phyloP scores from a whole-genome alignment of 2,797 vertebrate genomes.

The Spheniscus humboldti region DNA sequence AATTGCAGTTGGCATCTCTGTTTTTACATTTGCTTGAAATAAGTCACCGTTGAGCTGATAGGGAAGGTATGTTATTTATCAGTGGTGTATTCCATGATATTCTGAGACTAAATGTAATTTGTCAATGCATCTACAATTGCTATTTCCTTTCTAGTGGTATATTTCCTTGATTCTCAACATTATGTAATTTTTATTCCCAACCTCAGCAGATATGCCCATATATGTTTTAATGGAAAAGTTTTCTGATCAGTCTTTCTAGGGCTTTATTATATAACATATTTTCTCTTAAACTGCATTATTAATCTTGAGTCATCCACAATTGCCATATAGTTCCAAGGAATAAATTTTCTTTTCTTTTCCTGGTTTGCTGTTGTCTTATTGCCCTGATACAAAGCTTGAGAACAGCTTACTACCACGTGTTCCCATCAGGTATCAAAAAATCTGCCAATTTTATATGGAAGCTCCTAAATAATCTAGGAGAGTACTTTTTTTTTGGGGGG shows the following conservation, averaged over 20 bases:
- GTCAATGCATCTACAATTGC: background rate
- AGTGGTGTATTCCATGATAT: background rate
- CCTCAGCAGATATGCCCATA: background rate
- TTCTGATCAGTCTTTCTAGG: background rate
- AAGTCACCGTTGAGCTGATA: background rate
- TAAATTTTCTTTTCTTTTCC: background rate
- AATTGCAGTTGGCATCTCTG: background rate
- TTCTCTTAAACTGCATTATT: background rate
- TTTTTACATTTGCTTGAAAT: background rate
- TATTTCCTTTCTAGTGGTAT: background rate
- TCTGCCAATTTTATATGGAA: background rate
- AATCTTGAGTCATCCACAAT: background rate
- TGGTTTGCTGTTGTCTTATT: background rate
- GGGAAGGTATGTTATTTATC: background rate
- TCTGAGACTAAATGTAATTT: background rate
- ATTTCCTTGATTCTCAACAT: background rate
- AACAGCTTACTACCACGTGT: background rate
- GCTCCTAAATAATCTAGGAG: background rate
- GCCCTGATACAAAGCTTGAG: background rate
- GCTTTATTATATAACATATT: accelerated
- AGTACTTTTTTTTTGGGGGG: background rate
- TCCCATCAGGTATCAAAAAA: background rate
- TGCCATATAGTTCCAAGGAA: background rate
- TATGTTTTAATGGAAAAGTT: background rate
- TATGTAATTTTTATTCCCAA: background rate